These are phyloP conservation scores for Pterophyllum scalare DNA, from an alignment of 2,113 vertebrate species.

Conservation along the genomic window DNA sequence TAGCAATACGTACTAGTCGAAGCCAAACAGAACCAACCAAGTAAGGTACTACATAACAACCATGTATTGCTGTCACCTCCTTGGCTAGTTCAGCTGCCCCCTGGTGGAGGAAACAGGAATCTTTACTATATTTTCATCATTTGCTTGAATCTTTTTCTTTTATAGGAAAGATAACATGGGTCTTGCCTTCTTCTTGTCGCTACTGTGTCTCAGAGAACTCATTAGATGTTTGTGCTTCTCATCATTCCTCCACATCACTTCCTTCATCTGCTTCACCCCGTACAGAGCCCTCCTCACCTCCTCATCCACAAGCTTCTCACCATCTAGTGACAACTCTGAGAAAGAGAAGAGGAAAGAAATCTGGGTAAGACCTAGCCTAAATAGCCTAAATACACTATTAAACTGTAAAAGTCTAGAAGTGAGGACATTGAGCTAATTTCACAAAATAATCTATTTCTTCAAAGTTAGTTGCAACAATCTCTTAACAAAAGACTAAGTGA, in stretches of 20 bases:
- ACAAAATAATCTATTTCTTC: not conserved
- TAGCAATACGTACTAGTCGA: too few species aligned
- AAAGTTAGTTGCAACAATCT: not conserved
- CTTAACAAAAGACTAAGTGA: not conserved
- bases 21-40: too few species aligned
- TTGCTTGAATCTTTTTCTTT: not conserved
- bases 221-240: slow-evolving; percentile 88
- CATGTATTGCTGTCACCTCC: too few species aligned
- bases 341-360: slow-evolving; percentile 4
- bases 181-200: slow-evolving; percentile 87
- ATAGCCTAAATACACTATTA: not conserved
- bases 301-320: slow-evolving; percentile 83
- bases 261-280: slow-evolving; percentile 91
- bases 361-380: not conserved
- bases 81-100: slow-evolving; percentile 84
- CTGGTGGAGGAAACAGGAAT: slow-evolving; percentile 67
- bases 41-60: too few species aligned
- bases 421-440: not conserved
- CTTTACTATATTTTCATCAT: not conserved
- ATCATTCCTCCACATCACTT: slow-evolving; percentile 87
- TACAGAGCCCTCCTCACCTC: slow-evolving; percentile 87
- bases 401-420: not conserved
- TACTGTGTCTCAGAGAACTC: slow-evolving; percentile 87
- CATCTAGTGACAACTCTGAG: slow-evolving; percentile 84
- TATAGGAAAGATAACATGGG: rapidly evolving